A percentile compares a stretch with the other conserved stretches of the same genome.
phyloP scores from a whole-genome alignment of 1,140 invertebrate genomes.

The Pinna nobilis region DNA sequence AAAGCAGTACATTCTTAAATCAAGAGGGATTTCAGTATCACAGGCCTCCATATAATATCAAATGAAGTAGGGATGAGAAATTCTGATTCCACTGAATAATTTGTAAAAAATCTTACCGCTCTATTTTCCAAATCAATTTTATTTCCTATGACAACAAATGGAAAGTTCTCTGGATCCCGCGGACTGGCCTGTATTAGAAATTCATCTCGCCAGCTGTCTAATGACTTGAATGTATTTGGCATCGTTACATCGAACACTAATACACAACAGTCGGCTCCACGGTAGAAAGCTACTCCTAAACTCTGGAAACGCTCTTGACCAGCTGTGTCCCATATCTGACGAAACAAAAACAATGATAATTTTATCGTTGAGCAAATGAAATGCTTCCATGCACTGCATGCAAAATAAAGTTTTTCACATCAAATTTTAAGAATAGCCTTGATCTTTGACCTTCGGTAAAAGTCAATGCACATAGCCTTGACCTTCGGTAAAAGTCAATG shows the following conservation, averaged over 20 bases:
- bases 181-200: slow-evolving; percentile 98
- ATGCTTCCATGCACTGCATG: background rate
- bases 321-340: slow-evolving; percentile 99
- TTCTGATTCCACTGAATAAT: no score
- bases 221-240: slow-evolving; percentile 97
- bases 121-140: slow-evolving; percentile 99
- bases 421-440: no score
- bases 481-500: no score
- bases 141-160: slow-evolving; percentile 99
- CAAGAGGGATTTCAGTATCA: no score
- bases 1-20: no score
- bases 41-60: no score
- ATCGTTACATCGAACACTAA: slow-evolving; percentile 98
- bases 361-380: no score
- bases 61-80: no score
- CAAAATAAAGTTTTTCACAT: background rate
- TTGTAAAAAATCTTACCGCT: slow-evolving; percentile 83
- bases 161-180: slow-evolving; percentile 98
- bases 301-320: slow-evolving; percentile 96
- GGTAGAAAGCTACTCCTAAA: slow-evolving; percentile 99
- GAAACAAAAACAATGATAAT: background rate
- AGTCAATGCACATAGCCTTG: no score
- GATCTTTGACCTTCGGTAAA: no score
- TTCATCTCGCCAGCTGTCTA: slow-evolving; percentile 99
- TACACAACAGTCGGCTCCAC: slow-evolving; percentile 99